phyloP scores from a whole-genome alignment of 2,888 invertebrate species.

The Mactromeris polynyma region DNA sequence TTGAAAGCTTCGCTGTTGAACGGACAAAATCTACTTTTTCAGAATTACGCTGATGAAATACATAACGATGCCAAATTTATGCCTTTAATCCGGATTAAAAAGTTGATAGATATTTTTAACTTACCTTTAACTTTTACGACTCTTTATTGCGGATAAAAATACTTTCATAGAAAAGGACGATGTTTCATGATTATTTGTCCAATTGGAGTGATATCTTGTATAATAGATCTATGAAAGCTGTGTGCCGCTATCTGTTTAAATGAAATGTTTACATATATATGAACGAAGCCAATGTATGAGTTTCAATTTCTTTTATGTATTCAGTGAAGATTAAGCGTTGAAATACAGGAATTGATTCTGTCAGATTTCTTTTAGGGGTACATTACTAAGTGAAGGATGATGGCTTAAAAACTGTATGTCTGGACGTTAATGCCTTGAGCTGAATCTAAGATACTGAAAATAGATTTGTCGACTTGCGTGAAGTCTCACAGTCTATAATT shows the following conservation, averaged over 20 bases:
- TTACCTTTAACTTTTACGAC: not conserved
- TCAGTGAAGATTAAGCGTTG: not conserved
- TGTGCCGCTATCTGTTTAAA: not conserved
- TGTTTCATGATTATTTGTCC: not conserved
- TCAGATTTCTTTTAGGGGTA: not conserved
- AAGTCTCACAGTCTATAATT: not conserved
- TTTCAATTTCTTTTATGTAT: not conserved
- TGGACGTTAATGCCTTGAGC: not conserved
- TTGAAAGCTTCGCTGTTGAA: not conserved
- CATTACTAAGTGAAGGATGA: slow-evolving; percentile 13
- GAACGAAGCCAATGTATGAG: not conserved
- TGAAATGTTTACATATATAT: not conserved
- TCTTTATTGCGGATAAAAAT: not conserved
- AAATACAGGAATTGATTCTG: not conserved
- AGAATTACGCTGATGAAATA: not conserved
- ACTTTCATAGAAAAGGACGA: not conserved
- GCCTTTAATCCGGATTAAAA: slow-evolving; percentile 12
- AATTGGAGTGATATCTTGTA: not conserved
- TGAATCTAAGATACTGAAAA: not conserved
- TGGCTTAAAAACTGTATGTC: not conserved
- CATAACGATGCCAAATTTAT: slow-evolving; percentile 15
- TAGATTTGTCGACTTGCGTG: not conserved
- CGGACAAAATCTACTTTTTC: slow-evolving; percentile 1
- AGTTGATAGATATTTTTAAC: not conserved
- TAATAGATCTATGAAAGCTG: not conserved